These are phyloP conservation scores for Ardeotis arabs DNA, from an alignment of 2,113 vertebrate genomes.

Conservation along the genomic window DNA sequence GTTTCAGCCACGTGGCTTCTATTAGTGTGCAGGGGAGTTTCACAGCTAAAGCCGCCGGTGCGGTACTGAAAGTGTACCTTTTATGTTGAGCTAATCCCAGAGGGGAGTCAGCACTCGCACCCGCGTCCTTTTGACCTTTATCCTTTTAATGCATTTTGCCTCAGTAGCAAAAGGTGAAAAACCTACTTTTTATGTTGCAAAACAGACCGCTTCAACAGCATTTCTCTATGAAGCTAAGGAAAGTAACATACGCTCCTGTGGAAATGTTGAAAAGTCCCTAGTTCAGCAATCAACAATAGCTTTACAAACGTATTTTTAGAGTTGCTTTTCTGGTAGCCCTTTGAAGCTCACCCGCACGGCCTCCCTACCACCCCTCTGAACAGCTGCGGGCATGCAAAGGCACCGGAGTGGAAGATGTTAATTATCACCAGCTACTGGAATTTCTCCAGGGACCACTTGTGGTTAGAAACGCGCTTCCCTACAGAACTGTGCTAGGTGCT, in stretches of 20 bases:
- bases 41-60: constrained; percentile 42
- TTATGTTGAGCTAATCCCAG: constrained; percentile 66
- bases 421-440: constrained; percentile 67
- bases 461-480: constrained; percentile 26
- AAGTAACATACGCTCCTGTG: background rate
- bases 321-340: background rate
- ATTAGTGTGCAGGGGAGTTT: constrained; percentile 42
- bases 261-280: background rate
- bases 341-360: constrained; percentile 23
- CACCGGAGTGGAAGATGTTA: constrained; percentile 63
- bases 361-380: background rate
- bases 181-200: constrained; percentile 42
- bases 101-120: constrained; percentile 29
- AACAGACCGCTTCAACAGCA: constrained; percentile 2
- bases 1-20: constrained; percentile 53
- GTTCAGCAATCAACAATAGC: constrained; percentile 18
- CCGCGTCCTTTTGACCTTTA: constrained; percentile 54
- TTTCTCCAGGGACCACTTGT: constrained; percentile 64
- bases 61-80: constrained; percentile 48
- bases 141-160: constrained; percentile 58
- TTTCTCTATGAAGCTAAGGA: constrained; percentile 33
- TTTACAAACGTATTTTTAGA: constrained; percentile 21
- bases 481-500: background rate
- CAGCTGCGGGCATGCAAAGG: constrained; percentile 31
- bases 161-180: constrained; percentile 58